These are phyloP conservation scores for Phalacrocorax carbo DNA, from an alignment of 2,113 vertebrate species.

Conservation along the genomic window DNA sequence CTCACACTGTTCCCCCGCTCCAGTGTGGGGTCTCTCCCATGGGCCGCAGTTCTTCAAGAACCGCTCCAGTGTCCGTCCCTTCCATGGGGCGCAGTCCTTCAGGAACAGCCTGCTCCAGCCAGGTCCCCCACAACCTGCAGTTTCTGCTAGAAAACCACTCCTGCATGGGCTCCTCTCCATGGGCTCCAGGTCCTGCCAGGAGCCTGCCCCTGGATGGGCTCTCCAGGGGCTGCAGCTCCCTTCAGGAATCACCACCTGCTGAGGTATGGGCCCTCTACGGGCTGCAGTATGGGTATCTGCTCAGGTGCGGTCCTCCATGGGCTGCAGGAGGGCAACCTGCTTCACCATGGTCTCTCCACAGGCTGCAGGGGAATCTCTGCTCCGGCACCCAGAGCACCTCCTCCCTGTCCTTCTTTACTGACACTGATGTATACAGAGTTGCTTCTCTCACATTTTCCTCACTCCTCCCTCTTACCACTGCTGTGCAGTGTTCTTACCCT, in stretches of 20 bases:
- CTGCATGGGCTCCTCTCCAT: no score
- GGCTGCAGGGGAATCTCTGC: neutral
- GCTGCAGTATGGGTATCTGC: no score
- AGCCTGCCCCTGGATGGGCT: neutral
- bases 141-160: neutral
- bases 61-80: neutral
- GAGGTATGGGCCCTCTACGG: no score
- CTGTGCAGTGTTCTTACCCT: neutral
- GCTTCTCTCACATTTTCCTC: neutral
- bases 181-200: neutral
- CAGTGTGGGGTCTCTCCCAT: neutral
- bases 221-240: neutral
- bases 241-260: neutral
- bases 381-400: neutral
- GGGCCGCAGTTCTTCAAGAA: neutral
- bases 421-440: neutral
- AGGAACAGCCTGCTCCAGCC: neutral
- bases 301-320: neutral
- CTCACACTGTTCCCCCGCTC: neutral
- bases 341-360: neutral
- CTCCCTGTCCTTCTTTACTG: neutral
- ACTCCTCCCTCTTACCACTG: neutral
- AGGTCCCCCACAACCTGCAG: no score
- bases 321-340: neutral
- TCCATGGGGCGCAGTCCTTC: neutral